Evolutionary conservation across 2,797 vertebrate species (phyloP).

Genomic region (Sparus aurata): DNA sequence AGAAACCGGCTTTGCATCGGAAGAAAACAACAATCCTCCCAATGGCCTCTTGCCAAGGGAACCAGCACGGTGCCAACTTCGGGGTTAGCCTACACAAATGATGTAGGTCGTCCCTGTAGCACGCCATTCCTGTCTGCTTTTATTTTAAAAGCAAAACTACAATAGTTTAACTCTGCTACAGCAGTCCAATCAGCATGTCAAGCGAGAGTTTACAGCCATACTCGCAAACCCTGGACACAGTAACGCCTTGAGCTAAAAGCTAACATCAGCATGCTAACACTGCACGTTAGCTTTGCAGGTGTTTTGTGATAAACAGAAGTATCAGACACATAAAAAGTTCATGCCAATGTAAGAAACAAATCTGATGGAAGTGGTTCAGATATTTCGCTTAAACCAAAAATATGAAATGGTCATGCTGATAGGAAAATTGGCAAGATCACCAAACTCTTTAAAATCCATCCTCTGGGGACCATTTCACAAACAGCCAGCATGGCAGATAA

Average conservation of each 20-base stretch:
- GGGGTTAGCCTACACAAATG: no score
- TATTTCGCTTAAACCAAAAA: not conserved
- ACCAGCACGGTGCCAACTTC: no score
- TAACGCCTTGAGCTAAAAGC: not conserved
- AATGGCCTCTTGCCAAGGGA: no score
- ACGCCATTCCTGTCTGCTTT: not conserved
- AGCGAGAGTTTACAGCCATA: not conserved
- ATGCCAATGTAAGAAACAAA: not conserved
- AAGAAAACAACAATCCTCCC: not conserved
- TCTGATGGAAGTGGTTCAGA: not conserved
- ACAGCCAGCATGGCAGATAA: not conserved
- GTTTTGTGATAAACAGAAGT: not conserved
- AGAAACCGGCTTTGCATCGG: conserved; percentile 1
- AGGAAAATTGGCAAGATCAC: not conserved
- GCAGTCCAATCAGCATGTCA: not conserved
- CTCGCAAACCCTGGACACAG: not conserved
- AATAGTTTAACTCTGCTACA: not conserved
- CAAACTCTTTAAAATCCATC: not conserved
- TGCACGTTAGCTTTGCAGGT: not conserved
- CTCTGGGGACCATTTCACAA: not conserved
- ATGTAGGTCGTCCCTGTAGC: not conserved
- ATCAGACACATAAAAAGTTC: no score
- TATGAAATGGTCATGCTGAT: not conserved
- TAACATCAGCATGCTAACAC: not conserved
- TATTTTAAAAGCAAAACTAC: not conserved